Evolutionary conservation across 2,113 vertebrate species (phyloP).

Genomic region (Odobenus rosmarus): DNA sequence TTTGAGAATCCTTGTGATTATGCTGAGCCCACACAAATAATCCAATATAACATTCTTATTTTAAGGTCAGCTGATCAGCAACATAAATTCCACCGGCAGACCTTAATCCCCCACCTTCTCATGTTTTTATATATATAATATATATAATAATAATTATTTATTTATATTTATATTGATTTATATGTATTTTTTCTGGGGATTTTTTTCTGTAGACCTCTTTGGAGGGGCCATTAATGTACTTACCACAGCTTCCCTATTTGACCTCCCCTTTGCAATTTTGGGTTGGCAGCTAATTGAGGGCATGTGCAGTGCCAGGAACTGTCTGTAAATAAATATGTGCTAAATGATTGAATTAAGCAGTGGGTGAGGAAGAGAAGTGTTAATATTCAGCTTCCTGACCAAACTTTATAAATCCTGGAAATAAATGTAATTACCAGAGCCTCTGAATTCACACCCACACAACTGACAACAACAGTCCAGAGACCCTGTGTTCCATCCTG

Average conservation of each 20-base stretch:
- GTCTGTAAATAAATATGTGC: background rate
- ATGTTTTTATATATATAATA: background rate
- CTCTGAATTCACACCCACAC: background rate
- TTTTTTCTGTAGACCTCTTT: background rate
- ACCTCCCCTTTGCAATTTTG: background rate
- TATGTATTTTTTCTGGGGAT: background rate
- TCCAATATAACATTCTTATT: background rate
- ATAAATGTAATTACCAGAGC: background rate
- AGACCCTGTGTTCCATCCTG: rapidly evolving
- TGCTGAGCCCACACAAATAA: background rate
- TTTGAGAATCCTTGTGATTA: background rate
- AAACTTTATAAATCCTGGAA: background rate
- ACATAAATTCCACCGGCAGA: background rate
- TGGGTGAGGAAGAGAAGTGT: background rate
- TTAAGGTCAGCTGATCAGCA: background rate
- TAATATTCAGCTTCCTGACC: background rate
- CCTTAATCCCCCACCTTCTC: background rate
- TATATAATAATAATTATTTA: background rate
- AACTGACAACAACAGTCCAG: background rate
- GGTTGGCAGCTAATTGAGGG: background rate
- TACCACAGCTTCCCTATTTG: background rate
- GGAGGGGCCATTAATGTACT: background rate
- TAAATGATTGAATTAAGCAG: background rate
- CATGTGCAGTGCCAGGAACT: no score
- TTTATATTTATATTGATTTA: background rate